phyloP scores from a whole-genome alignment of 1,140 invertebrate species.

The Euborellia annulipes region DNA sequence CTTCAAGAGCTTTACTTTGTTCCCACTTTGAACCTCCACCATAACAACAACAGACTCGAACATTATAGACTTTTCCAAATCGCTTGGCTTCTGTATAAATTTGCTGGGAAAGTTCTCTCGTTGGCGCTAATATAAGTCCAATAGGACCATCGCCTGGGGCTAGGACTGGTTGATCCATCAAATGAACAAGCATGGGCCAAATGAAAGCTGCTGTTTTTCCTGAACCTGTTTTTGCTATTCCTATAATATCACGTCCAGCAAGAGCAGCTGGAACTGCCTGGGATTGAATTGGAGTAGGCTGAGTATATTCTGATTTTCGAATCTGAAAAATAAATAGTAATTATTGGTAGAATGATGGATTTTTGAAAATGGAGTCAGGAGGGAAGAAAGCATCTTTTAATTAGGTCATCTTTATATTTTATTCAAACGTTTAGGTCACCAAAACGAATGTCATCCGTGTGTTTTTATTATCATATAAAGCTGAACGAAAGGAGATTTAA shows the following conservation, averaged over 20 bases:
- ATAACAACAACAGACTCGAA: constrained; percentile 73
- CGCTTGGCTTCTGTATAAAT: constrained; percentile 93
- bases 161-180: constrained; percentile 84
- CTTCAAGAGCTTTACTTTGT: constrained; percentile 86
- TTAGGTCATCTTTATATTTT: too few species aligned
- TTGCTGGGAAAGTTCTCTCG: constrained; percentile 90
- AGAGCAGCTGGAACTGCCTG: constrained; percentile 85
- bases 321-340: too few species aligned
- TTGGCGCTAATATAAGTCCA: constrained; percentile 90
- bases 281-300: constrained; percentile 70
- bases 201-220: constrained; percentile 97
- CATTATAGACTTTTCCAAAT: constrained; percentile 93
- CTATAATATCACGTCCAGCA: constrained; percentile 78
- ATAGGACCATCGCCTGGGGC: constrained; percentile 86
- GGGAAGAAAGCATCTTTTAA: too few species aligned
- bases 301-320: constrained; percentile 66
- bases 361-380: too few species aligned
- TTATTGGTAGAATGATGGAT: too few species aligned
- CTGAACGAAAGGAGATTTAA: too few species aligned
- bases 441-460: too few species aligned
- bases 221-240: constrained; percentile 94
- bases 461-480: too few species aligned
- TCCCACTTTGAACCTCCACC: constrained; percentile 98
- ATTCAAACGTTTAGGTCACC: too few species aligned
- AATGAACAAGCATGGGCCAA: constrained; percentile 92